phyloP scores from a whole-genome alignment of 2,797 vertebrate species.

The Platyrinchus mystaceus region DNA sequence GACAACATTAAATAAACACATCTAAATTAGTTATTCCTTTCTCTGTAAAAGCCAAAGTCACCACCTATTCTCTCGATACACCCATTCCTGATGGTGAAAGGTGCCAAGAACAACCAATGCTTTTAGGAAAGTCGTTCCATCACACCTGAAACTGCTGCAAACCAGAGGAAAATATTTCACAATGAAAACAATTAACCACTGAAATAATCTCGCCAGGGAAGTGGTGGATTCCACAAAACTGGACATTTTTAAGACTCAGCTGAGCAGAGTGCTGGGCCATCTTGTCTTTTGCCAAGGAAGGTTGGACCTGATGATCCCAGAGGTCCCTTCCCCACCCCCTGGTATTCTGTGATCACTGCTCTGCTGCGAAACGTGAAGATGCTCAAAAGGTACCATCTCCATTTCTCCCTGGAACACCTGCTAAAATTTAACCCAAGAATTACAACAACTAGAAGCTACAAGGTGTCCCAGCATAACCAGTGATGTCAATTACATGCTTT shows the following conservation, averaged over 20 bases:
- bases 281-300: background rate
- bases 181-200: background rate
- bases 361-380: background rate
- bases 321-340: background rate
- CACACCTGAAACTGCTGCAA: background rate
- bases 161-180: background rate
- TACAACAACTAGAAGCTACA: background rate
- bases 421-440: background rate
- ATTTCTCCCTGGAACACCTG: background rate
- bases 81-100: background rate
- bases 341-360: background rate
- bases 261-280: background rate
- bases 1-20: background rate
- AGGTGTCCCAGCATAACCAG: background rate
- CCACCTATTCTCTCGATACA: background rate
- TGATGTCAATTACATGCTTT: background rate
- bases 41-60: background rate
- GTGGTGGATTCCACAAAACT: background rate
- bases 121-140: background rate
- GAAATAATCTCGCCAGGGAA: background rate
- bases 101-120: background rate
- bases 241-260: background rate
- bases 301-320: background rate
- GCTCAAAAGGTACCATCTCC: background rate
- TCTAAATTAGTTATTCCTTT: background rate